Percentiles rank a stretch among this genome's conserved stretches.
These are phyloP conservation scores for Calliscelio sp. DNA, from an alignment of 2,888 invertebrate genomes.

Conservation along the genomic window DNA sequence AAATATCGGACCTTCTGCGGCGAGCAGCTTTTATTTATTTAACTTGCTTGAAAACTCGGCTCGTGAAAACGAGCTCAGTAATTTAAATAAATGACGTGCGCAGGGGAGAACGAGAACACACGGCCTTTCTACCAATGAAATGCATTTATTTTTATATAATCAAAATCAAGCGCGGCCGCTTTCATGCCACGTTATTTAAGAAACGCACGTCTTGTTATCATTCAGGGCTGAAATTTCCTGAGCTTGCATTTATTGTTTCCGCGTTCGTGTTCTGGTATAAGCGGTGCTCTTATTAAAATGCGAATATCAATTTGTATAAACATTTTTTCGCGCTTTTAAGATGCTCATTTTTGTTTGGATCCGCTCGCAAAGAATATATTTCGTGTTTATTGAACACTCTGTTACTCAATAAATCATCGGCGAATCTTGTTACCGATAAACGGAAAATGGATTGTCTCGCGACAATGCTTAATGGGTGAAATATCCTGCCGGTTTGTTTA, in stretches of 20 bases:
- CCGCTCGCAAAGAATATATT: background rate
- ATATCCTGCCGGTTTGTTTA: no score
- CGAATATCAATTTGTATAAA: background rate
- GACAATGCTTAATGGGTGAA: no score
- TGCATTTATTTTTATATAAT: constrained; percentile 40
- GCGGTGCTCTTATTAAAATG: constrained; percentile 9
- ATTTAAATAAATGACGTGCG: constrained; percentile 65
- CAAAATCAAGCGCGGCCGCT: constrained; percentile 21
- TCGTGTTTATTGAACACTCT: constrained; percentile 17
- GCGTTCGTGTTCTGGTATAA: background rate
- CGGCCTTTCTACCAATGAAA: constrained; percentile 8
- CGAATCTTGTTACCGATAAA: constrained; percentile 8
- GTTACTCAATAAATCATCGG: constrained; percentile 27
- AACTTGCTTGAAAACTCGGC: constrained; percentile 46
- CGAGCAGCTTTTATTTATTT: constrained; percentile 67
- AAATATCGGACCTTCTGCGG: constrained; percentile 64
- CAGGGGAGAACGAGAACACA: background rate
- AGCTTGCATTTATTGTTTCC: constrained; percentile 33
- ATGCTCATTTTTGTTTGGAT: background rate
- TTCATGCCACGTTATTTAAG: constrained; percentile 18
- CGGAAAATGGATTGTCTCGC: constrained; percentile 1
- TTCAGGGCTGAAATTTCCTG: constrained; percentile 15
- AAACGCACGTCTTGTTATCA: constrained; percentile 31
- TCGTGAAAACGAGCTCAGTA: constrained; percentile 46
- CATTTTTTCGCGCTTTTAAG: constrained; percentile 6